A percentile compares a stretch with the other conserved stretches of the same genome.
These are phyloP conservation scores for Synergus japonicus DNA, from an alignment of 2,888 invertebrate genomes.

Conservation along the genomic window DNA sequence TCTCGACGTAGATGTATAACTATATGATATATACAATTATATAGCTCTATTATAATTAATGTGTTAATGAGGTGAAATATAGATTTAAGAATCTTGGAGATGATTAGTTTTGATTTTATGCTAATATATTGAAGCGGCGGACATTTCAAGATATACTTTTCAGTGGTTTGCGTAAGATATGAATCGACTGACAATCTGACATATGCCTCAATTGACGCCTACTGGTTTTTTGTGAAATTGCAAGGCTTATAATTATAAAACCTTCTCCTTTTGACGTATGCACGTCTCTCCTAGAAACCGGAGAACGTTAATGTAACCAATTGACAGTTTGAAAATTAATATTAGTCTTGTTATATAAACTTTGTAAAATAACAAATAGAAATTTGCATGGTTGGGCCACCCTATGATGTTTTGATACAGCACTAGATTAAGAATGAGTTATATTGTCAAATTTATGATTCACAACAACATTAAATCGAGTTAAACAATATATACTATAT, in stretches of 20 bases:
- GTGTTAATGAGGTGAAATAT: too few relatives aligned
- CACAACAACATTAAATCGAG: background rate
- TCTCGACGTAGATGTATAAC: too few relatives aligned
- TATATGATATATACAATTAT: too few relatives aligned
- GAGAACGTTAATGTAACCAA: background rate
- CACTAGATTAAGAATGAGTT: background rate
- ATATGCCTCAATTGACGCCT: conserved; percentile 49
- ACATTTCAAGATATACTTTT: conserved; percentile 47
- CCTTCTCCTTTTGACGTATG: background rate
- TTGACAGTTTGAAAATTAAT: background rate
- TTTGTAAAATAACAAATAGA: too few relatives aligned
- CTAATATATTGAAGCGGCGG: conserved; percentile 44
- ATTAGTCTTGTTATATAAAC: too few relatives aligned
- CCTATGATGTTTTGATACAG: background rate
- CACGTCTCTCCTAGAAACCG: background rate
- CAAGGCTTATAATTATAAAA: background rate
- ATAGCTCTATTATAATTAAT: too few relatives aligned
- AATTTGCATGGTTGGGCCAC: too few relatives aligned
- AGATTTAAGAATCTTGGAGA: too few relatives aligned
- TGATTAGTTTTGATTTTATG: conserved; percentile 46
- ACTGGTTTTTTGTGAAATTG: conserved; percentile 39
- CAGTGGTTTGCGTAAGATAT: conserved; percentile 46
- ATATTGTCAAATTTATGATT: background rate
- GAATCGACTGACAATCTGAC: conserved; percentile 38
- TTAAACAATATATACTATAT: background rate